These are phyloP conservation scores for Crotalus helleri DNA, from an alignment of 2,113 vertebrate genomes.

Conservation along the genomic window DNA sequence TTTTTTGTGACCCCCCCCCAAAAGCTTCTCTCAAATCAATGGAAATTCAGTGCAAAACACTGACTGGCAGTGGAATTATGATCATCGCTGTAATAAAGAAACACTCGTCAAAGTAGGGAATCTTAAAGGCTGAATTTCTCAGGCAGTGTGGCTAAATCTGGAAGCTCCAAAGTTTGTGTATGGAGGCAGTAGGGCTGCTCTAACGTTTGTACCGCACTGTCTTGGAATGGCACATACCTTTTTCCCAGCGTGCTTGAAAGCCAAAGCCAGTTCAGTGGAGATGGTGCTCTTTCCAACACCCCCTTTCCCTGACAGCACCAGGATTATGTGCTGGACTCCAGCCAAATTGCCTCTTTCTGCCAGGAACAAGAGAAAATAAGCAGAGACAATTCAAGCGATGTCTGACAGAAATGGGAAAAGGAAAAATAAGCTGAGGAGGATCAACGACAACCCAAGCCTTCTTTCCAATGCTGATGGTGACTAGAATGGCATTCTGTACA, in stretches of 20 bases:
- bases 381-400: neutral
- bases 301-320: constrained; percentile 93
- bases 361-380: neutral
- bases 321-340: constrained; percentile 77
- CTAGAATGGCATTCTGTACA: neutral
- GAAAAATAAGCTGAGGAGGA: neutral
- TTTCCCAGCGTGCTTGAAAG: constrained; percentile 77
- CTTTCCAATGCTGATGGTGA: neutral
- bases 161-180: neutral
- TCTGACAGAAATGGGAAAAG: neutral
- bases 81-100: neutral
- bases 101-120: neutral
- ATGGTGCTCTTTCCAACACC: constrained; percentile 96
- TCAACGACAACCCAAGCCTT: neutral
- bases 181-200: neutral
- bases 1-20: neutral
- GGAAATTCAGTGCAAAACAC: neutral
- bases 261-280: constrained; percentile 84
- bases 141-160: neutral
- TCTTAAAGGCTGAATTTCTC: neutral
- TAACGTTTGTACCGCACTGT: neutral
- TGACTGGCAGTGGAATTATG: neutral
- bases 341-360: constrained; percentile 70
- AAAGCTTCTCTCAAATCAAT: neutral
- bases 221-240: constrained; percentile 70